phyloP scores from a whole-genome alignment of 2,113 vertebrate species.

The Pao palembangensis region DNA sequence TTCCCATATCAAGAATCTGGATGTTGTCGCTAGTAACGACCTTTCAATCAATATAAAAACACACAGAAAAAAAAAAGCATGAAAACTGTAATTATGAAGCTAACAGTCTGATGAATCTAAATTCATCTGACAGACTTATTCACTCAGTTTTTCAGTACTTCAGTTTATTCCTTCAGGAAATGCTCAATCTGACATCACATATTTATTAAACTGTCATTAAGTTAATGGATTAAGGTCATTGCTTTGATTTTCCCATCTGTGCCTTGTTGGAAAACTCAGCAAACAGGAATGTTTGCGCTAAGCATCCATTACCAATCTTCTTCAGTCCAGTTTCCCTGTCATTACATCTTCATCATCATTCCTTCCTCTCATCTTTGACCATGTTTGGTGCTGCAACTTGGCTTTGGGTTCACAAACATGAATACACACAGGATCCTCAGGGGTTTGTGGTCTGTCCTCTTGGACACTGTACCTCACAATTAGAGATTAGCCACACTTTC shows the following conservation, averaged over 20 bases:
- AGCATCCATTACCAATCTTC: too few species aligned
- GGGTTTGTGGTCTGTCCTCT: conserved; percentile 28
- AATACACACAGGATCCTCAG: conserved; percentile 8
- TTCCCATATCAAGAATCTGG: conserved; percentile 83
- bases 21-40: conserved; percentile 75
- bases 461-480: conserved; percentile 35
- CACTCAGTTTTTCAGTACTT: too few species aligned
- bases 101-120: neutral
- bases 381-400: neutral
- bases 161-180: too few species aligned
- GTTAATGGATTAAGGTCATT: conserved; percentile 23
- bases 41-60: conserved; percentile 63
- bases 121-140: too few species aligned
- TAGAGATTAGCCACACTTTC: conserved; percentile 18
- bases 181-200: neutral
- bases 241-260: conserved; percentile 30
- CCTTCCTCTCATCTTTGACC: conserved; percentile 1
- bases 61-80: conserved; percentile 10
- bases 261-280: conserved; percentile 32
- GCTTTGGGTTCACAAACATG: neutral
- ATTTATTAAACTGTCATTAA: conserved; percentile 20
- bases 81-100: neutral
- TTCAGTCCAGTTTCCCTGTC: neutral
- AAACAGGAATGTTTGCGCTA: conserved; percentile 2
- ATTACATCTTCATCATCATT: neutral